Percentiles rank a stretch among this genome's conserved stretches.
phyloP scores from a whole-genome alignment of 2,113 vertebrate genomes.

The Hyla sarda region DNA sequence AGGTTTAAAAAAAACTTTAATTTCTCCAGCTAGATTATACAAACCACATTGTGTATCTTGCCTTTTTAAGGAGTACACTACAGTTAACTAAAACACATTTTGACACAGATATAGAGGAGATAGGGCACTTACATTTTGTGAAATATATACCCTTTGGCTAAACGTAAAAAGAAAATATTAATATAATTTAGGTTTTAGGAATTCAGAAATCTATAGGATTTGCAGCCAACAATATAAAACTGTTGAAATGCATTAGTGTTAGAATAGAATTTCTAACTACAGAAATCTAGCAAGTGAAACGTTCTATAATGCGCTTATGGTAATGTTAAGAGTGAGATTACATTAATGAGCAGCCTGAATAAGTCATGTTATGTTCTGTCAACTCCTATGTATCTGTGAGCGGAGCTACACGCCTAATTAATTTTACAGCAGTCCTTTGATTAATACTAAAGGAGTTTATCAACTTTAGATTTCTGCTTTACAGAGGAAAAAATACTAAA shows the following conservation, averaged over 20 bases:
- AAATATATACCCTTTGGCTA: neutral
- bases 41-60: neutral
- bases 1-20: neutral
- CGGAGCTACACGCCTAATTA: conserved; percentile 51
- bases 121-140: neutral
- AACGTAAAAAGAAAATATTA: neutral
- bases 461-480: conserved; percentile 34
- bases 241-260: conserved; percentile 31
- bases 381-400: conserved; percentile 40
- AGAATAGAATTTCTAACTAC: conserved; percentile 35
- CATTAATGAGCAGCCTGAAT: conserved; percentile 52
- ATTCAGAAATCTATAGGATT: neutral
- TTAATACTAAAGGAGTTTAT: conserved; percentile 53
- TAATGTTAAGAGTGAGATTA: conserved; percentile 46
- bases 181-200: neutral
- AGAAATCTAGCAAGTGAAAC: conserved; percentile 37
- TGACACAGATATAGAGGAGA: neutral
- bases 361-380: conserved; percentile 54
- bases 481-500: neutral
- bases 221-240: conserved; percentile 21
- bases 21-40: neutral
- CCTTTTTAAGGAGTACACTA: neutral
- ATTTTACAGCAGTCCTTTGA: conserved; percentile 54
- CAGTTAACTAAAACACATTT: neutral
- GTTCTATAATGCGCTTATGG: conserved; percentile 43